Conservation (phyloP, 2,113 vertebrate species). For the Neogale vison region DNA sequence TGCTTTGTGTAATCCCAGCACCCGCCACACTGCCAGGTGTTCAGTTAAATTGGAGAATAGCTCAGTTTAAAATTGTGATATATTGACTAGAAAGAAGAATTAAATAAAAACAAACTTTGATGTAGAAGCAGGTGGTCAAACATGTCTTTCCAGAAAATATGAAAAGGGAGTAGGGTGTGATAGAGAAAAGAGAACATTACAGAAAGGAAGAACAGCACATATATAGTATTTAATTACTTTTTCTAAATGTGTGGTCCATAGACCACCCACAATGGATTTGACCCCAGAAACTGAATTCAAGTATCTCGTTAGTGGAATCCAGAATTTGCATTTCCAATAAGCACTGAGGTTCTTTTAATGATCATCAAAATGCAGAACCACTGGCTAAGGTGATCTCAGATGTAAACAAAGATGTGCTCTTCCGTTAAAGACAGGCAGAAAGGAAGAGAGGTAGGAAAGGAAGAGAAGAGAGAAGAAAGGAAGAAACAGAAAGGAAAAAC, state of each 20-base stretch:
- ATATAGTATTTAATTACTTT: neutral
- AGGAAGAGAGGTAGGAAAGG: neutral
- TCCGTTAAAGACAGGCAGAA: neutral
- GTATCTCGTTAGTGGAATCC: neutral
- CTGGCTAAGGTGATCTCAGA: neutral
- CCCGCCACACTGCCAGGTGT: neutral
- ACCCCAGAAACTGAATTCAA: neutral
- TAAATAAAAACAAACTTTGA: neutral
- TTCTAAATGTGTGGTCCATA: conserved; percentile 48
- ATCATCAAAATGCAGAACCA: neutral
- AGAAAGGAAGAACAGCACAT: neutral
- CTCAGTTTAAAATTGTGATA: neutral
- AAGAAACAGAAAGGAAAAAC: neutral
- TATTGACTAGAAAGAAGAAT: neutral
- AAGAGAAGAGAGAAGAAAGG: neutral
- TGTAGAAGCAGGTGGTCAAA: neutral
- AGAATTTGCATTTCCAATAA: conserved; percentile 31
- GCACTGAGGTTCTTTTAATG: neutral
- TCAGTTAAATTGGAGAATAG: neutral
- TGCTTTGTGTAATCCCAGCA: neutral
- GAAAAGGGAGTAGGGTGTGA: neutral
- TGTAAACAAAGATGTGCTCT: neutral
- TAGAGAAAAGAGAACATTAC: neutral
- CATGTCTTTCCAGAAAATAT: conserved; percentile 24
- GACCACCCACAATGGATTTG: conserved; percentile 47